Conservation (phyloP, 2,888 invertebrate species). For the Galerucella pusilla region DNA sequence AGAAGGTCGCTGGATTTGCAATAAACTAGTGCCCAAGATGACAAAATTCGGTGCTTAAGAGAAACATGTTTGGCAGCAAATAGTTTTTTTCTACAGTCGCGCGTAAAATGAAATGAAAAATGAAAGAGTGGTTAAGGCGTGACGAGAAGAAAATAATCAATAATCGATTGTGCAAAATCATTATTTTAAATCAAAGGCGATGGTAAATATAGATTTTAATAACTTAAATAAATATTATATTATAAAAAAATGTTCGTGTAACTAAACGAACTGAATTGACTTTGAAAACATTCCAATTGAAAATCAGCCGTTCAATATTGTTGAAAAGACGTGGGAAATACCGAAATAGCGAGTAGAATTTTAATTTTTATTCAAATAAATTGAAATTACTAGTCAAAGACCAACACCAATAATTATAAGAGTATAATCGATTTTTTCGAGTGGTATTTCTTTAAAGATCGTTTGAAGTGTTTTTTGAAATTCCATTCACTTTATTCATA, state of each 20-base stretch:
- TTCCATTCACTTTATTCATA: neutral
- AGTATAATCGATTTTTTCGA: slow-evolving; percentile 29
- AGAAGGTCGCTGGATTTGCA: no score
- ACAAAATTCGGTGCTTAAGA: no score
- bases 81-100: no score
- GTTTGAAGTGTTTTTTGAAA: slow-evolving; percentile 7
- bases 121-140: neutral
- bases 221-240: neutral
- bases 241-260: neutral
- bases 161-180: neutral
- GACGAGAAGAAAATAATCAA: neutral
- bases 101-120: no score
- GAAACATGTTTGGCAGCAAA: no score
- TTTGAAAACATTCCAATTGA: neutral
- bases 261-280: slow-evolving; percentile 4
- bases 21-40: no score
- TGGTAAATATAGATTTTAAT: slow-evolving; percentile 1
- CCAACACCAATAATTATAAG: slow-evolving; percentile 30
- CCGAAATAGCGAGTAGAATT: slow-evolving; percentile 29
- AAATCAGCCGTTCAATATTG: slow-evolving; percentile 31
- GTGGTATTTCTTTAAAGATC: slow-evolving; percentile 12
- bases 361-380: slow-evolving; percentile 32
- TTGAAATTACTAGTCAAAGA: slow-evolving; percentile 28
- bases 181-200: neutral
- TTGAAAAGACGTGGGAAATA: slow-evolving; percentile 31